Evolutionary conservation across 2,113 vertebrate genomes (phyloP), one percentile per base, ranked within the genome.

Genomic region (Hippocampus comes): DNA sequence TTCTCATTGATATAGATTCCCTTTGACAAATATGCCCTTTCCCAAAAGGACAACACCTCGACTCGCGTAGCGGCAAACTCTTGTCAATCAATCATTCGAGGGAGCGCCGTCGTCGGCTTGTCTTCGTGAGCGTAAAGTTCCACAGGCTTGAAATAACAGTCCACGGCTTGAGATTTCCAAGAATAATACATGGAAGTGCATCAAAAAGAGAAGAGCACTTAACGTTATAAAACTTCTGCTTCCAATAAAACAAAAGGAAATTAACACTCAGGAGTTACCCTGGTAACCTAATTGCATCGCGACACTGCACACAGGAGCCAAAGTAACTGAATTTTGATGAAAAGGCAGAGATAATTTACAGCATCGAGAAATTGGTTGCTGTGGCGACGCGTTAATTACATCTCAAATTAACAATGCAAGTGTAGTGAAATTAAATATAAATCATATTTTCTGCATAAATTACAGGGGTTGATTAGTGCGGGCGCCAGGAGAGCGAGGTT

Each of bases 371-470:
- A 99, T 99, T 99, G 98, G 97, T 99, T 99, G 97, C 97, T 97
- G 97, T 99, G 95, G 96, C 96, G 96, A 99, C 97, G 96, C 95
- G 96, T 99, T 99, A 99, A 99, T 99, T 99, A 98, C 97, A 98
- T 99, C 97, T 99, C 96, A 98, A 99, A 99, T 99, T 99, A 99
- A 98, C 97, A 98, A 99, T 98, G 97, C 97, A 99, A 98, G 97
- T 99, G 97, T 99, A 97, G 96, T 99, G 96, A 99, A 99, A 99
- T 99, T 99, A 99, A 99, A 99, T 99, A 99, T 99, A 98, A 99
- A 99, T 99, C 97, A 98, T 99, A 99, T 99, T 99, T 99, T 98
- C 97, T 99, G 97, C 97, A 99, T 98, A 99, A 98, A 99, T 99
- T 98, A 99, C 96, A 98, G 97, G 94, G 97, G 97, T 99, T 99